Evolutionary conservation across 2,888 invertebrate species (phyloP), one percentile per base, ranked within the genome.

Genomic region (Drosophila merina): DNA sequence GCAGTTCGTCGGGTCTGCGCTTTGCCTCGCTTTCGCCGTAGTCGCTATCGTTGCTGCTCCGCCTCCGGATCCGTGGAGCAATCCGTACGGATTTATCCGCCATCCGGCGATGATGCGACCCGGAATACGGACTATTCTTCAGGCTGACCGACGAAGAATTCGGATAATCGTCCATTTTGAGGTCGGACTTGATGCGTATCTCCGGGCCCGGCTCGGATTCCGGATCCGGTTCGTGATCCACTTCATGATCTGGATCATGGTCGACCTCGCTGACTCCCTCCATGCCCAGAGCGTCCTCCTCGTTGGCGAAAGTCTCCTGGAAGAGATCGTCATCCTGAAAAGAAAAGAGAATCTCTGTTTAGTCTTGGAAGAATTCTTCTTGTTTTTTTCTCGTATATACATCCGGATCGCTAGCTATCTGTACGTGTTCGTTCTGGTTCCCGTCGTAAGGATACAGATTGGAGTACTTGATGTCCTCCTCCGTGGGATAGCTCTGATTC

Each of bases 291-390:
- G 50, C 74, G 4, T 50, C 66, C 12, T 67, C 74, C 14, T 62
- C 44, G 3, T 26, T 38, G 7, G 30, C 14, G 50, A 56, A 81
- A 5, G 57, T 30, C 1, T 72, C 76, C 0, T 64, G 57, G 50
- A 84, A 81, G 6, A 79, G 57, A 9, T 82, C 76, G 4, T 79
- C 76, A 4, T 80, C 84, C 81, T 86, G 2, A 8, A 42, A 38
- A 38, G 9, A 12, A 38, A 5, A 20, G 20, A 20, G 20, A 20
- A 20, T 20, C 20, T 20, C 20, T 20, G 20, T 20, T 20, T 20
- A 20, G 20, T 20, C 1, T 20, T 20, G 20, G 20, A 20, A 20
- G 20, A 20, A 20, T 20, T 20, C 20, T 20, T 20, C 20, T 20
- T 1, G 20, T 20, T 20, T 20, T 2, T 20, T 20, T 20, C 2